phyloP scores from a whole-genome alignment of 2,113 vertebrate species.

The Cephalopterus ornatus region DNA sequence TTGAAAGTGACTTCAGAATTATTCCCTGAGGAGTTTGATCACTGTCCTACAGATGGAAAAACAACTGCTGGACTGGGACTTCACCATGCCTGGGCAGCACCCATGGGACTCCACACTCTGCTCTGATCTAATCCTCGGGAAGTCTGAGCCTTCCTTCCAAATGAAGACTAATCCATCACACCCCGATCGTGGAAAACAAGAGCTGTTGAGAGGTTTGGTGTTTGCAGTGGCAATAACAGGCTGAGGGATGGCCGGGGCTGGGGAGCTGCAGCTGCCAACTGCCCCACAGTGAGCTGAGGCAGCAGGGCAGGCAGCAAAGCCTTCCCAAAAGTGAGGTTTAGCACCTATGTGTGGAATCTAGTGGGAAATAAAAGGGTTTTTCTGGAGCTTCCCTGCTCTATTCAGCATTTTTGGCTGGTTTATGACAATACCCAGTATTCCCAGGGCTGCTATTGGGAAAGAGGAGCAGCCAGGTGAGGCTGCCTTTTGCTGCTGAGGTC shows the following conservation, averaged over 20 bases:
- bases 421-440: background rate
- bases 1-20: background rate
- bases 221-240: background rate
- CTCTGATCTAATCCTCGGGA: background rate
- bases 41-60: background rate
- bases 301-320: background rate
- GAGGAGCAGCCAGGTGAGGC: background rate
- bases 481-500: background rate
- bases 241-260: background rate
- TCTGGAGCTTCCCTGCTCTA: background rate
- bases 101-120: accelerated
- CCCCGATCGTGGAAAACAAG: background rate
- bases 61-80: background rate
- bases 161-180: background rate
- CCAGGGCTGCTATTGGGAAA: background rate
- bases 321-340: background rate
- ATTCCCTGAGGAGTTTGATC: background rate
- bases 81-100: background rate
- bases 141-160: background rate
- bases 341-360: accelerated
- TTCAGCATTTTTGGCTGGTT: background rate
- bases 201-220: background rate
- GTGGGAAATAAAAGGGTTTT: background rate
- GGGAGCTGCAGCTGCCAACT: background rate
- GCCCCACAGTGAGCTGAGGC: background rate